Percentiles rank a stretch among this genome's conserved stretches.
phyloP scores from a whole-genome alignment of 2,797 vertebrate genomes.

The Antrozous pallidus region DNA sequence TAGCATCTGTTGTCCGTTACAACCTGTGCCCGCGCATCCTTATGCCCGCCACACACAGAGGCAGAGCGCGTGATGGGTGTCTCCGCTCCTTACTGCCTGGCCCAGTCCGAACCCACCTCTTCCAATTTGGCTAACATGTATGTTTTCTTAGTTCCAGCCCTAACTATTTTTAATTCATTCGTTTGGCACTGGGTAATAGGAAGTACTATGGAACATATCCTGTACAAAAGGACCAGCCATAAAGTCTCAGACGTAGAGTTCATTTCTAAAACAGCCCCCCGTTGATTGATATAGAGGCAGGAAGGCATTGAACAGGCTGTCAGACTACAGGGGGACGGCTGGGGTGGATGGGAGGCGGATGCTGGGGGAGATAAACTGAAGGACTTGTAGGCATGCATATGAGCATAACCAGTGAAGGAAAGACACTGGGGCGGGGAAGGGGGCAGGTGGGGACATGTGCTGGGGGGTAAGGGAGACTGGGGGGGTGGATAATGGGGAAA shows the following conservation, averaged over 20 bases:
- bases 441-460: no score
- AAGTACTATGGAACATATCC: constrained; percentile 68
- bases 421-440: no score
- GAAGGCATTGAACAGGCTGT: no score
- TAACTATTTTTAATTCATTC: constrained; percentile 67
- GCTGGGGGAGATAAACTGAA: no score
- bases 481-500: no score
- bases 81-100: neutral
- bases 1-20: constrained; percentile 35
- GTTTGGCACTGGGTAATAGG: constrained; percentile 42
- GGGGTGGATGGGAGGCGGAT: no score
- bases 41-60: neutral
- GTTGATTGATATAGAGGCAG: no score
- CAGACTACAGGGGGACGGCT: no score
- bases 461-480: no score
- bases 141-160: constrained; percentile 17
- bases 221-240: constrained; percentile 56
- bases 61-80: neutral
- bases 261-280: constrained; percentile 61
- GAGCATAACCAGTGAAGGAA: no score
- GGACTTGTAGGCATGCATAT: no score
- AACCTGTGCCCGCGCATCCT: neutral
- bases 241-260: constrained; percentile 51
- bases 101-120: neutral
- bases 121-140: constrained; percentile 19